These are phyloP conservation scores for Recurvirostra avosetta DNA, from an alignment of 2,113 vertebrate genomes.

Conservation along the genomic window DNA sequence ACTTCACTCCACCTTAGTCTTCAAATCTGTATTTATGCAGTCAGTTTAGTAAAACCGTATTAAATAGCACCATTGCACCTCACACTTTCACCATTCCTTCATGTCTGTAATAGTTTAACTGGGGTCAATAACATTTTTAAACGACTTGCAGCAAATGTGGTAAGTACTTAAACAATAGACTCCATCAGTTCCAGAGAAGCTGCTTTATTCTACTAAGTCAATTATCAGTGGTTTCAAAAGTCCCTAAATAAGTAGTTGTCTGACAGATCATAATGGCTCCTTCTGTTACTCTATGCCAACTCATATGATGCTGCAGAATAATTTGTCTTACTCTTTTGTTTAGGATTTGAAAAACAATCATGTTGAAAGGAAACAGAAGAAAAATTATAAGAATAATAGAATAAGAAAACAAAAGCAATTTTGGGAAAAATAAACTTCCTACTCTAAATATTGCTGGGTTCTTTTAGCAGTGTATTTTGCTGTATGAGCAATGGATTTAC, in stretches of 20 bases:
- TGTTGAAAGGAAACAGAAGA: constrained; percentile 51
- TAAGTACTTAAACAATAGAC: constrained; percentile 47
- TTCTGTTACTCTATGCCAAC: constrained; percentile 50
- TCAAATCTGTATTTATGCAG: neutral
- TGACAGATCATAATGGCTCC: constrained; percentile 56
- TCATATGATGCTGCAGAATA: constrained; percentile 44
- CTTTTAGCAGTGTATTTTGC: neutral
- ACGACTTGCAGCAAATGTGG: constrained; percentile 4
- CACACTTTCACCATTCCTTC: neutral
- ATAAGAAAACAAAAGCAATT: constrained; percentile 21
- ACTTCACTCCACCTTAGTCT: neutral
- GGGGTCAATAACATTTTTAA: constrained; percentile 5
- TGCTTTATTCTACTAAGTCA: constrained; percentile 55
- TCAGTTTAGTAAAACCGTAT: neutral
- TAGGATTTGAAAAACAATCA: constrained; percentile 39
- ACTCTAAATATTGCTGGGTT: neutral
- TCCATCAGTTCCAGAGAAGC: constrained; percentile 45
- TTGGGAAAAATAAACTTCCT: constrained; percentile 15
- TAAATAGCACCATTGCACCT: neutral
- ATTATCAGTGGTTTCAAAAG: constrained; percentile 59
- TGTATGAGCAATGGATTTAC: neutral
- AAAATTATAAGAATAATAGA: constrained; percentile 10
- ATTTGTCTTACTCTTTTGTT: constrained; percentile 58
- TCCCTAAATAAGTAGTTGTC: constrained; percentile 62
- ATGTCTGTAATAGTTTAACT: neutral